Evolutionary conservation across 2,888 invertebrate species (phyloP), one percentile per base, ranked within the genome.

Genomic region (Acronicta psi): DNA sequence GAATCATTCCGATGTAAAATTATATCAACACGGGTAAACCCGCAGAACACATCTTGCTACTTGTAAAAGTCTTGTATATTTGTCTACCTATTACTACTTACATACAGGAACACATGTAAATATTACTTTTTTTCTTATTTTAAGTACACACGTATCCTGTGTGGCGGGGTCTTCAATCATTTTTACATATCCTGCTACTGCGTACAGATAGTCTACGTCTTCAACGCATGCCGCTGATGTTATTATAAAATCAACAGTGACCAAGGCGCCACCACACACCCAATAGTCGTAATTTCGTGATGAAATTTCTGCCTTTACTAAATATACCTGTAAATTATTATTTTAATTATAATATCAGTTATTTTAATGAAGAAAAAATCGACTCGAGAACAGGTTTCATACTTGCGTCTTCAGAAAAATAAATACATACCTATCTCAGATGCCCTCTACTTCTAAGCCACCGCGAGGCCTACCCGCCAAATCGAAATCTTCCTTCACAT

Each of bases 81-180:
- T n/a, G 1, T 34, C n/a, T n/a, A n/a, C 2, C 11, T 14, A 9
- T 38, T 6, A 41, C n/a, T 25, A 69, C 72, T 70, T 59, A 85
- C 86, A 38, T 64, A 73, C 80, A 2, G 86, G 85, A 5, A 84
- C 72, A 60, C 83, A 85, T 5, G 77, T 81, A 2, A 69, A 67
- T 0, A 85, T 51, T 4, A 89, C 61, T 58, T 81, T 88, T 61
- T 83, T 87, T 44, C 78, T 87, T 31, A 44, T 73, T 0, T 47
- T 20, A 10, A 64, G 77, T 0, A 81, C 81, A 56, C 89, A 90
- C 2, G 34, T 4, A 34, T 34, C 34, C 0, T 9, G n/a, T n/a
- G n/a, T 0, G 38, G 88, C 69, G 0, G n/a, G 20, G 0, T 76
- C 50, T 2, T 51, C 14, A 0, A 87, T 79, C 14, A 84, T 85